Conservation (phyloP, 2,888 invertebrate genomes). For the Sesia bembeciformis region DNA sequence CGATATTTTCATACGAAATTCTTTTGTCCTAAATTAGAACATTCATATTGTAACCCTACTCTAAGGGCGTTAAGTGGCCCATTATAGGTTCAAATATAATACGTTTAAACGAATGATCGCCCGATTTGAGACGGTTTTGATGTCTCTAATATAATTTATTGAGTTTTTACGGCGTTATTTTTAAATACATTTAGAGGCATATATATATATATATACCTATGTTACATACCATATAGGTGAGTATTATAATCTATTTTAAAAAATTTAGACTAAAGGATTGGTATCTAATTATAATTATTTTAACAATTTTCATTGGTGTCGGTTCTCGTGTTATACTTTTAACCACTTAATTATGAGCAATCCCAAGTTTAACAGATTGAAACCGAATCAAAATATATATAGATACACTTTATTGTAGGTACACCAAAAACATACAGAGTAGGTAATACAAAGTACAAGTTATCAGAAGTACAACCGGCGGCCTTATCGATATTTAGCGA, state of each 20-base stretch:
- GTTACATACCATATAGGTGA: no score
- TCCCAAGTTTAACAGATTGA: background rate
- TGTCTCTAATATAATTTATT: background rate
- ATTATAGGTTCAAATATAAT: conserved; percentile 14
- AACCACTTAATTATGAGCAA: no score
- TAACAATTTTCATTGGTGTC: no score
- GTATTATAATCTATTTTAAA: no score
- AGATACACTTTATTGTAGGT: background rate
- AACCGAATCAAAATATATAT: background rate
- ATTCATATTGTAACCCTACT: background rate
- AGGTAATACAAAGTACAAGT: no score
- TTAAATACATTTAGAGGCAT: background rate
- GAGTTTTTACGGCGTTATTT: background rate
- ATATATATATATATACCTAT: no score
- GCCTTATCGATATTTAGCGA: no score
- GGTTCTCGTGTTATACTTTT: no score
- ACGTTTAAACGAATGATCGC: conserved; percentile 19
- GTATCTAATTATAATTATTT: no score
- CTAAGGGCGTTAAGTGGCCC: conserved; percentile 23
- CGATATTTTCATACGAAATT: background rate
- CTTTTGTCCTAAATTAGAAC: background rate
- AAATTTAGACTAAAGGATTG: no score
- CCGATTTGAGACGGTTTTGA: conserved; percentile 6
- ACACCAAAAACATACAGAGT: background rate
- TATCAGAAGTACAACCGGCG: no score